Evolutionary conservation across 2,797 vertebrate species (phyloP).

Genomic region (Distichodus sexfasciatus): DNA sequence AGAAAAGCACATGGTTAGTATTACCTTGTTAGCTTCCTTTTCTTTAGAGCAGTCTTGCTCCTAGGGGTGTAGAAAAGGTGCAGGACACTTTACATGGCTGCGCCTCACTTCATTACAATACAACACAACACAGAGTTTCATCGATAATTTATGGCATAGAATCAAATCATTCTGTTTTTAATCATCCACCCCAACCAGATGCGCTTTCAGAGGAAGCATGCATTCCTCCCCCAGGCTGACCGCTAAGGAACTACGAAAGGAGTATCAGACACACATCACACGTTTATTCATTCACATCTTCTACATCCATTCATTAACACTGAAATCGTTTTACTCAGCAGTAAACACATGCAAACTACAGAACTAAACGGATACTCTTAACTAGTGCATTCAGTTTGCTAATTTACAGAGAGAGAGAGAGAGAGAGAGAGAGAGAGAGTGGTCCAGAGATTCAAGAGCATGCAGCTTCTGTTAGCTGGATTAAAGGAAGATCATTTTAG

Average conservation of each 20-base stretch:
- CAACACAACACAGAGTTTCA: neutral
- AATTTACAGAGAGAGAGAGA: neutral
- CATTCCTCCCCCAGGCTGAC: neutral
- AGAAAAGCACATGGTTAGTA: neutral
- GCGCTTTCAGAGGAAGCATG: slow-evolving; percentile 14
- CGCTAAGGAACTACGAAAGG: neutral
- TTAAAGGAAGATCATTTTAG: slow-evolving; percentile 30
- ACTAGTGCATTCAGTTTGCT: slow-evolving; percentile 1
- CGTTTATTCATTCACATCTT: neutral
- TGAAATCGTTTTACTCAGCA: too few species aligned
- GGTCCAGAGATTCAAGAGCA: slow-evolving; percentile 10
- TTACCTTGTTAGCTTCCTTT: slow-evolving; percentile 95
- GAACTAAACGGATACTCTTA: neutral
- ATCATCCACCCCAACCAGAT: neutral
- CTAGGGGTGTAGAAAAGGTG: slow-evolving; percentile 70
- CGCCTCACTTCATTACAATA: neutral
- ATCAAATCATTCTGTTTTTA: neutral
- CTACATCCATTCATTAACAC: neutral
- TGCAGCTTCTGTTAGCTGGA: slow-evolving; percentile 47
- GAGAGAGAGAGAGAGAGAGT: neutral
- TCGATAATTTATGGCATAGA: too few species aligned
- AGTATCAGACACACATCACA: neutral
- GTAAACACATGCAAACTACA: slow-evolving; percentile 28
- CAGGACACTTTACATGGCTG: slow-evolving; percentile 10
- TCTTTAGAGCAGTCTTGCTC: slow-evolving; percentile 97